Base-by-base conservation (phyloP, 2,113 vertebrate genomes). In the Bubo scandiacus region DNA sequence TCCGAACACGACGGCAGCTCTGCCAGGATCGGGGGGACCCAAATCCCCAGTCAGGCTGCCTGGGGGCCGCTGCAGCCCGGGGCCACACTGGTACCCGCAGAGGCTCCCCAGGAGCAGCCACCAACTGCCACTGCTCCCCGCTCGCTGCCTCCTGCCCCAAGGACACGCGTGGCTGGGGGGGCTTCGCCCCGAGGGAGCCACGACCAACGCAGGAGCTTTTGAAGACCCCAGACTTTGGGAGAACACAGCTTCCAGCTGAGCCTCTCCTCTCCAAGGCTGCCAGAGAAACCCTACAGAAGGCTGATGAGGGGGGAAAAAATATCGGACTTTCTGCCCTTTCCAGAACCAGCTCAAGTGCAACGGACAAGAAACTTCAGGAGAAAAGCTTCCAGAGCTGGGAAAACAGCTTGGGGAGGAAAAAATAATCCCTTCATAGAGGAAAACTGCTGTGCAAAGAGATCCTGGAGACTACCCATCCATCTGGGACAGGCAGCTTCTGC, bases 1-100 rank as follows among this genome's bases (percentile, higher is more conserved):
- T 13, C 17, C 2, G 3, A 29, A 10, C 19, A 11, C 1, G 0
- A 8, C 0, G 5, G 26, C n/a, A 11, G 30, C 47, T 62, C 47
- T 34, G 66, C 52, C 27, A 7, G 59, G 1, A 2, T 3, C 0
- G 0, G 38, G 81, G 57, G 1, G 26, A 32, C 45, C 43, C 54
- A 1, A 9, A 14, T 12, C 57, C 61, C 3, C 4, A 0, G 21
- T 4, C 3, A 10, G 15, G 2, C 52, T 29, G 54, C 18, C 6
- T 2, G 2, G 27, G 38, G 43, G 29, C 19, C 1, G 6, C 29
- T 5, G 63, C 30, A 27, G 67, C 67, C 61, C 14, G 25, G 8
- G 36, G 15, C 63, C 16, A 2, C 6, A 30, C 52, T 30, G 4
- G 20, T 16, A 30, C 27, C 45, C 11, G 2, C 45, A 54, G 23